Evolutionary conservation across 1,140 invertebrate genomes (phyloP).

Genomic region (Trypoxylus dichotomus): DNA sequence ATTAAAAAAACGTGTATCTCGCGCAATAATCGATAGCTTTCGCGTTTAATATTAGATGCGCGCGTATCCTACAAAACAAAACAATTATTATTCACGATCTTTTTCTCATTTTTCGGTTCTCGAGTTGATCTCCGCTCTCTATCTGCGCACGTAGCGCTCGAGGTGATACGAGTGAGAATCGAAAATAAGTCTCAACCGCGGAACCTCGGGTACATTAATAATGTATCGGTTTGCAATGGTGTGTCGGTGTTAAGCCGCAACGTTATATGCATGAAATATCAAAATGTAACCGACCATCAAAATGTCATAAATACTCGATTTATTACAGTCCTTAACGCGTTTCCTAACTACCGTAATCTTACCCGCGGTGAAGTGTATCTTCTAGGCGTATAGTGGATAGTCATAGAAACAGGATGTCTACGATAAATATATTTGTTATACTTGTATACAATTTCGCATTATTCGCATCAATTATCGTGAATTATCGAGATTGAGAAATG

Average conservation of each 20-base stretch:
- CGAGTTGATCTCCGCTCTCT: neutral
- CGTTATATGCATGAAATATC: constrained; percentile 18
- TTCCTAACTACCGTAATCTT: constrained; percentile 27
- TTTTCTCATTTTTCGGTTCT: neutral
- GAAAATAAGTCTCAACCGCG: neutral
- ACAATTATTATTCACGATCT: neutral
- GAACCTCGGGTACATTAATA: neutral
- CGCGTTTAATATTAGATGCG: neutral
- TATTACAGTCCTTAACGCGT: constrained; percentile 22
- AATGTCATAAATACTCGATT: constrained; percentile 25
- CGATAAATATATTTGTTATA: neutral
- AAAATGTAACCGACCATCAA: constrained; percentile 24
- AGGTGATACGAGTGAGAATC: constrained; percentile 12
- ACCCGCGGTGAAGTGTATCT: constrained; percentile 20
- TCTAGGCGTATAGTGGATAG: neutral
- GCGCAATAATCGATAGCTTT: neutral
- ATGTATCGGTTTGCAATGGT: neutral
- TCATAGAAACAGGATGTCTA: neutral
- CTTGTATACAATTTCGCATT: neutral
- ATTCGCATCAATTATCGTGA: neutral
- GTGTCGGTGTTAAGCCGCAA: neutral
- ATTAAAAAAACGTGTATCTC: neutral
- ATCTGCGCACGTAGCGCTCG: neutral
- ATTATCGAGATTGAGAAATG: neutral
- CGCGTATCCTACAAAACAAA: neutral